Conservation (phyloP, 2,888 invertebrate species). For the Leistus spinibarbis region DNA sequence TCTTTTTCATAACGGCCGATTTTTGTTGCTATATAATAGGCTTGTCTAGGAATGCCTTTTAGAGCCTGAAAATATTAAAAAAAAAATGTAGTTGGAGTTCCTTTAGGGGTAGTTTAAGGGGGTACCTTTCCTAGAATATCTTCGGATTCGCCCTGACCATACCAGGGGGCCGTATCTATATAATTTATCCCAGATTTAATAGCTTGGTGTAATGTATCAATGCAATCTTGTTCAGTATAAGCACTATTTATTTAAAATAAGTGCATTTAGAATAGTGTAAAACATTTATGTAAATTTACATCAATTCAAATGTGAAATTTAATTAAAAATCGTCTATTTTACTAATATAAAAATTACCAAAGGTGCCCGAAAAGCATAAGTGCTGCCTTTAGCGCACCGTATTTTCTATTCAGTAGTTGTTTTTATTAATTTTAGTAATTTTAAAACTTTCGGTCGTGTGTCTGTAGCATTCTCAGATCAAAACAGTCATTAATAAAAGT, state of each 20-base stretch:
- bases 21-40: constrained; percentile 92
- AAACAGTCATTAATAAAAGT: too few relatives aligned
- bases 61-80: constrained; percentile 66
- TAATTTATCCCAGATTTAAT: constrained; percentile 85
- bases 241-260: constrained; percentile 56
- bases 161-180: constrained; percentile 92
- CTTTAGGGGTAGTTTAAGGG: background rate
- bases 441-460: too few relatives aligned
- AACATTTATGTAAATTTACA: too few relatives aligned
- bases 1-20: constrained; percentile 81
- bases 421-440: too few relatives aligned
- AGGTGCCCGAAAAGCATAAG: too few relatives aligned
- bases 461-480: too few relatives aligned
- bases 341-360: too few relatives aligned
- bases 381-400: too few relatives aligned
- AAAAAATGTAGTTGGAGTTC: too few relatives aligned
- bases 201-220: constrained; percentile 71
- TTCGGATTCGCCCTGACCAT: constrained; percentile 88
- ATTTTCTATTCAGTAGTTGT: too few relatives aligned
- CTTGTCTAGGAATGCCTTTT: constrained; percentile 74
- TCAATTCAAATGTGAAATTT: too few relatives aligned
- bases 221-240: constrained; percentile 69
- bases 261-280: background rate
- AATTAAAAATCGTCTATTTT: too few relatives aligned
- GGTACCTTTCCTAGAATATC: constrained; percentile 78